phyloP scores from a whole-genome alignment of 2,113 vertebrate genomes.

The Tupaia tana region DNA sequence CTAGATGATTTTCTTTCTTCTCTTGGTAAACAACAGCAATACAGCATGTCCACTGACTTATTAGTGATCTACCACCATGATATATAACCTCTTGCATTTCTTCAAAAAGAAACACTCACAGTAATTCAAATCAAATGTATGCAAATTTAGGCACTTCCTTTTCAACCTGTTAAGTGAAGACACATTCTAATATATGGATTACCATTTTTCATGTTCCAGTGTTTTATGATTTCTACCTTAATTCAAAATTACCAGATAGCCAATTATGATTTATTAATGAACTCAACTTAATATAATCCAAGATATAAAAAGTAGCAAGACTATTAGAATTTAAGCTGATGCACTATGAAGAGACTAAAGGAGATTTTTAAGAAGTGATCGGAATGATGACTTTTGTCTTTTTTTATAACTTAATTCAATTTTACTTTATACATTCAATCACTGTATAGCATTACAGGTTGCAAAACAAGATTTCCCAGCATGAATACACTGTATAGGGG shows the following conservation, averaged over 20 bases:
- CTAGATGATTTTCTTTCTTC: not conserved
- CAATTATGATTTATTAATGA: not conserved
- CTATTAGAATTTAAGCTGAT: not conserved
- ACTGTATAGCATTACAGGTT: too few relatives aligned
- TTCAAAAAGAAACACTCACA: not conserved
- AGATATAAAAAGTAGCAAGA: not conserved
- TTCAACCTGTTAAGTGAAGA: not conserved
- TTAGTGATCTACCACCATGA: not conserved
- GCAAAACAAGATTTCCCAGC: too few relatives aligned
- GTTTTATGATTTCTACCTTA: constrained; percentile 8
- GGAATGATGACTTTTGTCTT: not conserved
- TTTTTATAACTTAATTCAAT: too few relatives aligned
- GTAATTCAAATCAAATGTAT: constrained; percentile 40
- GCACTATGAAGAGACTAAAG: not conserved
- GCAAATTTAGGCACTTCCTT: not conserved
- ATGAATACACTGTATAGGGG: too few relatives aligned
- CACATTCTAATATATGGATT: not conserved
- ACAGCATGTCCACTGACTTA: not conserved
- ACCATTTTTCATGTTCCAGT: not conserved
- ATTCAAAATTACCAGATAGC: not conserved
- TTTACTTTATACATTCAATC: too few relatives aligned
- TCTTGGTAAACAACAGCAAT: not conserved
- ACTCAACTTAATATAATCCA: not conserved
- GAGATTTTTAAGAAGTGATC: not conserved
- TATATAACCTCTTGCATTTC: not conserved